Evolutionary conservation across 2,113 vertebrate species (phyloP).

Genomic region (Neodontobutis hainanensis): DNA sequence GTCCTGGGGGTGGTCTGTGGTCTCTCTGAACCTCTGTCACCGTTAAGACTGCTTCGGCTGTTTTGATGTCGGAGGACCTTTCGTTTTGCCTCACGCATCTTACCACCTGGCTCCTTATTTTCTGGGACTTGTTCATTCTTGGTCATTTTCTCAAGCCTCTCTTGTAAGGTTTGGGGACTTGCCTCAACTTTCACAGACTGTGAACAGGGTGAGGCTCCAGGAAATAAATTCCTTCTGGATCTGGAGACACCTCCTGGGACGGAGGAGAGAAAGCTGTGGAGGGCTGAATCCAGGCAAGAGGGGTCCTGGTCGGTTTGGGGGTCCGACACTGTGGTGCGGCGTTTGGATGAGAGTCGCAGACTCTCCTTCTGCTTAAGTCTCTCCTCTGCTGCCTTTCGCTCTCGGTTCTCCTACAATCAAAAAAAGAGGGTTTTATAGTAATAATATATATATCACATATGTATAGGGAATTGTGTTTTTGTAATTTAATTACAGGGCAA

Average conservation of each 20-base stretch:
- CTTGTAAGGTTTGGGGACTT: neutral
- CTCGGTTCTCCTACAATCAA: conserved; percentile 75
- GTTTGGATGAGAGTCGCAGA: conserved; percentile 48
- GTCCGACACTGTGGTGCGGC: conserved; percentile 45
- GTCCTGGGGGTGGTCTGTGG: conserved; percentile 39
- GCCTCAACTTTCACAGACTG: conserved; percentile 3
- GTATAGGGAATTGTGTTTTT: too few species aligned
- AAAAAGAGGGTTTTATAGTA: neutral
- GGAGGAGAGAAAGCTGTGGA: conserved; percentile 70
- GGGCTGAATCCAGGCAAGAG: conserved; percentile 62
- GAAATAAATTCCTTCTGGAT: conserved; percentile 31
- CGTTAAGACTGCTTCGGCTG: conserved; percentile 11
- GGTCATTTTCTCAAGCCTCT: conserved; percentile 35
- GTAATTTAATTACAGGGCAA: too few species aligned
- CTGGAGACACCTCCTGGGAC: conserved; percentile 36
- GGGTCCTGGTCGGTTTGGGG: conserved; percentile 5
- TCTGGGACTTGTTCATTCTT: conserved; percentile 14
- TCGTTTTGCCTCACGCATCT: conserved; percentile 35
- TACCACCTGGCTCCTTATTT: conserved; percentile 29
- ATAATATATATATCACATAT: too few species aligned
- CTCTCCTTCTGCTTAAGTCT: conserved; percentile 56
- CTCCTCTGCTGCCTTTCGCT: conserved; percentile 70
- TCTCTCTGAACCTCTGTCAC: conserved; percentile 8
- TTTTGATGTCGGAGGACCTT: conserved; percentile 54
- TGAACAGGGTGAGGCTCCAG: conserved; percentile 11